A percentile compares a stretch with the other conserved stretches of the same genome.
Conservation (phyloP, 2,888 invertebrate species). For the Platyscelio sp. region DNA sequence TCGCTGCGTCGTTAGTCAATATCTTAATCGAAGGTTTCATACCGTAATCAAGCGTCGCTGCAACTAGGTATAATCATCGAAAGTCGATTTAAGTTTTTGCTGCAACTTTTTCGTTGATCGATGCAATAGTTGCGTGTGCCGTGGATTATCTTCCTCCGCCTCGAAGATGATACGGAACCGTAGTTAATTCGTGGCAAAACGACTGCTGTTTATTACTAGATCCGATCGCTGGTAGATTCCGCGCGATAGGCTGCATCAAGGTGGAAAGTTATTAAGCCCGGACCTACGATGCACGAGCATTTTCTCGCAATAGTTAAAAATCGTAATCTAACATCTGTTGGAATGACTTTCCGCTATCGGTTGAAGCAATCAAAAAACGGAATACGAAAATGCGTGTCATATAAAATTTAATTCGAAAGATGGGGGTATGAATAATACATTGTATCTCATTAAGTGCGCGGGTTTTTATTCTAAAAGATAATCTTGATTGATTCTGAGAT, state of each 20-base stretch:
- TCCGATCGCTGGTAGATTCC: constrained; percentile 77
- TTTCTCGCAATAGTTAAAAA: constrained; percentile 40
- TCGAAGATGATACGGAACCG: constrained; percentile 71
- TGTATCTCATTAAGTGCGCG: constrained; percentile 22
- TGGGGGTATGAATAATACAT: constrained; percentile 39
- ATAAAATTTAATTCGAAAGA: constrained; percentile 47
- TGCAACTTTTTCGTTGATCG: not conserved
- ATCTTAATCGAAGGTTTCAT: constrained; percentile 61
- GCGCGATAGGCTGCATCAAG: constrained; percentile 66
- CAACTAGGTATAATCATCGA: constrained; percentile 41
- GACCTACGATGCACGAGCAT: constrained; percentile 32
- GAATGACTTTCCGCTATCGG: constrained; percentile 47
- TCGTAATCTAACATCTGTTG: constrained; percentile 49
- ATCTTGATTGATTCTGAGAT: constrained; percentile 7
- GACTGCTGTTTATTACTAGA: constrained; percentile 79
- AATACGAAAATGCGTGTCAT: constrained; percentile 51
- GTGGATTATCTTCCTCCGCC: constrained; percentile 49
- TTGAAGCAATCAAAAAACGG: constrained; percentile 28
- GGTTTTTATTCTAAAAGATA: not conserved
- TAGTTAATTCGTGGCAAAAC: constrained; percentile 78
- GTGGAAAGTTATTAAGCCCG: constrained; percentile 50
- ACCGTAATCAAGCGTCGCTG: constrained; percentile 42
- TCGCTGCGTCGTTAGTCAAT: constrained; percentile 49
- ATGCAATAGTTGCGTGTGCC: constrained; percentile 24
- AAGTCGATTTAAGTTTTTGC: constrained; percentile 43